Base-by-base conservation (phyloP, 2,113 vertebrate species). In the Progne subis region DNA sequence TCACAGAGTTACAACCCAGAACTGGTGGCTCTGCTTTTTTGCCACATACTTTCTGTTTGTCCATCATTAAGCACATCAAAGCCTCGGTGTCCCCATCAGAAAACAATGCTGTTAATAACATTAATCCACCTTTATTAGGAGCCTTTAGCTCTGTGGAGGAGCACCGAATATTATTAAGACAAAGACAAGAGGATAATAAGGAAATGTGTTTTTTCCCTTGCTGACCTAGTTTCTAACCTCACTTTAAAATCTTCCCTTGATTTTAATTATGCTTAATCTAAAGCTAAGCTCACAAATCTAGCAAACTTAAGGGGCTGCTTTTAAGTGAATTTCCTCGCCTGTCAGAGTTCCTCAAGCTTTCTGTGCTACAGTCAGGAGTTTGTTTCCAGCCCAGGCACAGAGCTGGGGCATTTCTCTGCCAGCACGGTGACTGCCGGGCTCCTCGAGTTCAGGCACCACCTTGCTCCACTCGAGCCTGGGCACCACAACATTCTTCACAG, bases 141-240 rank as follows among this genome's bases (percentile, higher is more conserved):
- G 79, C 57, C 78, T 91, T 81, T 70, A 89, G 60, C 47, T 88
- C 79, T 81, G 4, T 14, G 47, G 76, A 91, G 64, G n/a, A 93
- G 29, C 49, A 89, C 53, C 63, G 77, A 93, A 85, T 57, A 83
- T 93, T 90, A 69, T 80, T 84, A 91, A 95, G 80, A 90, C 92
- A 94, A 92, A 94, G 69, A 78, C 86, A 61, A 90, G 44, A 71
- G 87, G 84, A 92, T 96, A 96, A 97, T 79, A 89, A 82, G 79
- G 82, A 95, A 91, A 76, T 3, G 49, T 65, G 76, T 29, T 83
- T 94, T 94, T 68, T 78, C 84, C 92, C 84, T 83, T 43, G 75
- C 68, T 92, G 96, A 95, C 92, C 94, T 90, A 94, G 61, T 96
- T 96, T 96, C 91, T 92, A 88, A 90, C 90, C 61, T 85, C 75